A percentile compares a stretch with the other conserved stretches of the same genome.
Conservation (phyloP, 2,797 vertebrate genomes). For the Alcedo atthis region DNA sequence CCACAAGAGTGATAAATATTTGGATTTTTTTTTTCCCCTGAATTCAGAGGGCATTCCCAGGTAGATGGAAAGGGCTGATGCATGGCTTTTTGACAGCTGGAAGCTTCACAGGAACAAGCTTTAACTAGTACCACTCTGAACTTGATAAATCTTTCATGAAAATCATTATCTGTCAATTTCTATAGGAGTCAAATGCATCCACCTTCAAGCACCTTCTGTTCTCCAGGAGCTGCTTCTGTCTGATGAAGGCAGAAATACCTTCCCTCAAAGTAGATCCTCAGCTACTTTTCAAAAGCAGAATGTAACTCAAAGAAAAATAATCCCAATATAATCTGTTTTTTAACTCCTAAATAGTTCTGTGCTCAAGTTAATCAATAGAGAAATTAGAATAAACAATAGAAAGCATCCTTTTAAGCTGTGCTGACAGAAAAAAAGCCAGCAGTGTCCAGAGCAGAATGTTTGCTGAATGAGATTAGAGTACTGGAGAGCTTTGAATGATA, state of each 20-base stretch:
- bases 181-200: not conserved
- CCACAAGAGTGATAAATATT: not conserved
- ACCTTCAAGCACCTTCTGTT: conserved; percentile 2
- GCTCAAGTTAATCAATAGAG: not conserved
- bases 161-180: not conserved
- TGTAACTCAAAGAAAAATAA: not conserved
- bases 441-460: not conserved
- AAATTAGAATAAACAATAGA: not conserved
- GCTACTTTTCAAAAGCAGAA: not conserved
- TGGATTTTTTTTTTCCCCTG: not conserved
- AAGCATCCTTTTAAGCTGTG: not conserved
- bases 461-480: not conserved
- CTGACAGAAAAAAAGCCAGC: not conserved
- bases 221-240: not conserved
- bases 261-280: not conserved
- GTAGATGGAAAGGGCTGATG: not conserved
- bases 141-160: not conserved
- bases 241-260: not conserved
- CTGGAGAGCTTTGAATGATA: not conserved
- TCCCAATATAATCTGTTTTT: not conserved
- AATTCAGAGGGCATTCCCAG: not conserved
- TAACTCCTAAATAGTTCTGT: not conserved
- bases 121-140: not conserved
- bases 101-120: not conserved
- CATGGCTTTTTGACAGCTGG: not conserved